These are phyloP conservation scores for Sesamia inferens DNA, from an alignment of 2,888 invertebrate genomes.

Conservation along the genomic window DNA sequence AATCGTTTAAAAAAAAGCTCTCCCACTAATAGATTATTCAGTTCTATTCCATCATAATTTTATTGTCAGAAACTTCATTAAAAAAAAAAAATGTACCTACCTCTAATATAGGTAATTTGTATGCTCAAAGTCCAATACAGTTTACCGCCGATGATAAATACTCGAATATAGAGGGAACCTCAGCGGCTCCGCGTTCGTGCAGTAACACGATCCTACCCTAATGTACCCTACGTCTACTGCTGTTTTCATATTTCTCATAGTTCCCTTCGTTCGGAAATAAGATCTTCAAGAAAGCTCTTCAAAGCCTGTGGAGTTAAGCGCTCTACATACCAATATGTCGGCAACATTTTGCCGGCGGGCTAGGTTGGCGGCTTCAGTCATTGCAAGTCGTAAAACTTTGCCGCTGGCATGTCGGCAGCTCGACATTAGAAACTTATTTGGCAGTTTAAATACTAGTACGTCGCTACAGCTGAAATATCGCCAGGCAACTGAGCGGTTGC, in stretches of 20 bases:
- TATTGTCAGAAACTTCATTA: not conserved
- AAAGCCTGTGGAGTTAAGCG: not conserved
- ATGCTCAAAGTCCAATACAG: not conserved
- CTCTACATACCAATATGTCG: too few species aligned
- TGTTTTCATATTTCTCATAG: slow-evolving; percentile 51
- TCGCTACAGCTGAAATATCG: too few species aligned
- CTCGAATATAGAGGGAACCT: slow-evolving; percentile 23
- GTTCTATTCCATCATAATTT: too few species aligned
- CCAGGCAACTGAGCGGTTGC: too few species aligned
- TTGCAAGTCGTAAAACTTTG: too few species aligned
- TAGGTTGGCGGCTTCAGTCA: too few species aligned
- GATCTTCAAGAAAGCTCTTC: slow-evolving; percentile 21
- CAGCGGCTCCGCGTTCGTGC: not conserved
- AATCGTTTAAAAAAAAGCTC: too few species aligned
- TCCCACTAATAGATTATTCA: not conserved
- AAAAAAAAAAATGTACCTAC: not conserved
- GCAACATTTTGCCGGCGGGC: too few species aligned
- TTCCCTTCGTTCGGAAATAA: slow-evolving; percentile 16
- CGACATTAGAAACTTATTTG: too few species aligned
- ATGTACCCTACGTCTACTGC: slow-evolving; percentile 35
- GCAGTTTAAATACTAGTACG: too few species aligned
- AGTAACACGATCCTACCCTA: slow-evolving; percentile 43
- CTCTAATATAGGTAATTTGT: not conserved
- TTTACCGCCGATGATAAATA: slow-evolving; percentile 28
- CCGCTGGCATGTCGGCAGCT: too few species aligned